Evolutionary conservation across 2,888 invertebrate species (phyloP).

Genomic region (Eurytoma californica): DNA sequence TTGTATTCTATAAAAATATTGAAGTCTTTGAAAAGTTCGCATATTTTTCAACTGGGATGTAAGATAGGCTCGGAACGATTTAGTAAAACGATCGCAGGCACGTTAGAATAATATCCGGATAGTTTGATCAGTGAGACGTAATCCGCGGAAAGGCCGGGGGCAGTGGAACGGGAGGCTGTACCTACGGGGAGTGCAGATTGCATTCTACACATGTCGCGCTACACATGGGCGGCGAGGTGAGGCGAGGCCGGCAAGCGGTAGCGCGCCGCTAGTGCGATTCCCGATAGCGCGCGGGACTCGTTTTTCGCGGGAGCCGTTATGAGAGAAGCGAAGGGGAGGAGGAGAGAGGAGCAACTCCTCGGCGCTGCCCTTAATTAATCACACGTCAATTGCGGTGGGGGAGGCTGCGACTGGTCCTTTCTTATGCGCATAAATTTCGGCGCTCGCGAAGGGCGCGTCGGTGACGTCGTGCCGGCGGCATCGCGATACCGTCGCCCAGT

Average conservation of each 20-base stretch:
- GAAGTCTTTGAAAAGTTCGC: too few relatives aligned
- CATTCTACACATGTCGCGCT: background rate
- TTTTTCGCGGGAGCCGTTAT: slow-evolving; percentile 12
- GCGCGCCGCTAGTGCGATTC: slow-evolving; percentile 2
- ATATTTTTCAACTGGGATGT: too few relatives aligned
- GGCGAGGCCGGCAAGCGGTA: slow-evolving; percentile 7
- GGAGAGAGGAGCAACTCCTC: too few relatives aligned
- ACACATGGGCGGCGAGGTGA: slow-evolving; percentile 1
- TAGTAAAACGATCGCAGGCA: too few relatives aligned
- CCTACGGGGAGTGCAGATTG: background rate
- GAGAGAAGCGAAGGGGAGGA: background rate
- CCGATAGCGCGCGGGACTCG: slow-evolving; percentile 13
- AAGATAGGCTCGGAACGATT: too few relatives aligned
- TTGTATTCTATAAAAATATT: too few relatives aligned
- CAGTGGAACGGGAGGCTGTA: background rate
- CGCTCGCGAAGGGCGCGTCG: slow-evolving; percentile 34
- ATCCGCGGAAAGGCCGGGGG: too few relatives aligned
- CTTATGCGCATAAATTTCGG: slow-evolving; percentile 52
- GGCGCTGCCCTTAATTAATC: too few relatives aligned
- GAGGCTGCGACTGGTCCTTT: too few relatives aligned
- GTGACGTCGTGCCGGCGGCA: slow-evolving; percentile 33
- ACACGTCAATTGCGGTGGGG: too few relatives aligned
- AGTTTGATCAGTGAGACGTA: too few relatives aligned
- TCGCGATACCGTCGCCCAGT: slow-evolving; percentile 29
- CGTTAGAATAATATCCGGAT: too few relatives aligned